Conservation (phyloP, 2,888 invertebrate species). For the Psylliodes chrysocephalus region DNA sequence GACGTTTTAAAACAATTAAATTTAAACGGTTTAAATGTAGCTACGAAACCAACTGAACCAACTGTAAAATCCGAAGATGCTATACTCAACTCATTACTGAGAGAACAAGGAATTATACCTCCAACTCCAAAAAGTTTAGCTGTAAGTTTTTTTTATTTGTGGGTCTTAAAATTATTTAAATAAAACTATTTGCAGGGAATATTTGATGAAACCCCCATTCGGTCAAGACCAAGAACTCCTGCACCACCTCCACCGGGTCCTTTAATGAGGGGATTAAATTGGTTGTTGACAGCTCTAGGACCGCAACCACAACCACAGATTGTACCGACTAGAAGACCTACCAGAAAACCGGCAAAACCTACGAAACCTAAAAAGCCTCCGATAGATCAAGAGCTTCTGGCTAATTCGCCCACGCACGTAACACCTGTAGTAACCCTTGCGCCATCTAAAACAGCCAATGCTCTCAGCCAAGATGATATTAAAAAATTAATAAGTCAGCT, state of each 20-base stretch:
- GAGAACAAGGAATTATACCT: conserved; percentile 78
- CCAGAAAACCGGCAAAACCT: conserved; percentile 44
- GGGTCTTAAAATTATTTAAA: neutral
- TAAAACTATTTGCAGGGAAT: conserved; percentile 44
- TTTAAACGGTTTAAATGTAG: conserved; percentile 48
- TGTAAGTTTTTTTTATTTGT: conserved; percentile 37
- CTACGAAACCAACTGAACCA: conserved; percentile 51
- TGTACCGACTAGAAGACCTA: conserved; percentile 36
- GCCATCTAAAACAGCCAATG: conserved; percentile 48
- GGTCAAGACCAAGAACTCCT: conserved; percentile 55
- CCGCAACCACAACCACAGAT: conserved; percentile 51
- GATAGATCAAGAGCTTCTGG: conserved; percentile 52
- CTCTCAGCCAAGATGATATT: conserved; percentile 56
- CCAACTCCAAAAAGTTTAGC: conserved; percentile 67
- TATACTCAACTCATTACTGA: conserved; percentile 74
- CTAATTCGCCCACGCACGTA: conserved; percentile 58
- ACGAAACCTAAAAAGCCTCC: conserved; percentile 46
- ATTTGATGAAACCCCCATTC: conserved; percentile 50
- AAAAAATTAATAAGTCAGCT: conserved; percentile 57
- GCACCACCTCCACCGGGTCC: conserved; percentile 63
- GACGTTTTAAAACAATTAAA: conserved; percentile 60
- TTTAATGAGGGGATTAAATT: conserved; percentile 61
- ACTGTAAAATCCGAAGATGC: conserved; percentile 74
- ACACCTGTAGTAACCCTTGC: conserved; percentile 57
- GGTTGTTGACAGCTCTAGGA: conserved; percentile 61